Evolutionary conservation across 2,113 vertebrate genomes (phyloP).

Genomic region (Apistogramma diplotaenia): DNA sequence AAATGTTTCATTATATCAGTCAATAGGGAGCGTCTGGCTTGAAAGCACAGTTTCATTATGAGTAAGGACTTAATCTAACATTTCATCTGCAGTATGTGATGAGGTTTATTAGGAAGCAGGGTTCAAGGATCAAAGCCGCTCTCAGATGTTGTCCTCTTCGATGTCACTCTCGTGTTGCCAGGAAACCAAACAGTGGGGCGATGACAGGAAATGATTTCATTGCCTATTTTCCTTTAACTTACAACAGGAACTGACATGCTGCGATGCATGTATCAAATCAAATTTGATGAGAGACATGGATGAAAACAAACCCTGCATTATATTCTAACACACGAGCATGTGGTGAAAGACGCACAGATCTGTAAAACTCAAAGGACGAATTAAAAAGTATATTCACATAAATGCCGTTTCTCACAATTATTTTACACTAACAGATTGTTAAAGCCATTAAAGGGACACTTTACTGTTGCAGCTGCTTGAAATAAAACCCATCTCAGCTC

Average conservation of each 20-base stretch:
- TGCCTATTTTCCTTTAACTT: conserved; percentile 22
- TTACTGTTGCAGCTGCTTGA: neutral
- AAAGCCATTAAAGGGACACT: neutral
- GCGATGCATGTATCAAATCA: neutral
- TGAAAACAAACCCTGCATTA: neutral
- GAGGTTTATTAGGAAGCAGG: conserved; percentile 41
- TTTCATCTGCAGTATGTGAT: conserved; percentile 49
- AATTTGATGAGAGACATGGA: neutral
- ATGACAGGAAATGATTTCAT: conserved; percentile 71
- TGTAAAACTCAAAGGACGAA: no score
- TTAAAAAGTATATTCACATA: neutral
- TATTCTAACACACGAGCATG: neutral
- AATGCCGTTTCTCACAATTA: neutral
- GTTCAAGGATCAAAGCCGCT: conserved; percentile 50
- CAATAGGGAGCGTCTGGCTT: conserved; percentile 49
- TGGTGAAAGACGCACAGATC: accelerated
- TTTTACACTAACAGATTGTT: neutral
- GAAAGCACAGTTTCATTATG: conserved; percentile 52
- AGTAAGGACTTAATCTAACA: conserved; percentile 42
- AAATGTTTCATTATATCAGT: conserved; percentile 69
- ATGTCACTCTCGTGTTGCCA: conserved; percentile 48
- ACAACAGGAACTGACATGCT: conserved; percentile 16
- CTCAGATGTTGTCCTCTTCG: conserved; percentile 22
- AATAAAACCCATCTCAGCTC: no score
- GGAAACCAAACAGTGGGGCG: conserved; percentile 59